phyloP scores from a whole-genome alignment of 2,888 invertebrate genomes.

The Thysanoteuthis rhombus region DNA sequence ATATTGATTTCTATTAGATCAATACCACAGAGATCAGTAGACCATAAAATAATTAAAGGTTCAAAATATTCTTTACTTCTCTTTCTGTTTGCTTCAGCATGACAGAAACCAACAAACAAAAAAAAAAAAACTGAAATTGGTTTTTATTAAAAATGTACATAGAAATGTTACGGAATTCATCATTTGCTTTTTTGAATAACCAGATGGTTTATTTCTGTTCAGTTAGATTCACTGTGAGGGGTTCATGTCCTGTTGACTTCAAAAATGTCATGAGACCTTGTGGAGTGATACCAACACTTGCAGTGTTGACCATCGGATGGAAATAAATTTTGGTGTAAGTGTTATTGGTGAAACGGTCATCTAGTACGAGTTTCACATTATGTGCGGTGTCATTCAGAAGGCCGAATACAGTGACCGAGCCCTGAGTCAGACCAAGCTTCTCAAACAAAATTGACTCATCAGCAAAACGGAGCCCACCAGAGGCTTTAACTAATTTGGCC shows the following conservation, averaged over 20 bases:
- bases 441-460: conserved; percentile 59
- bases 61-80: too few relatives aligned
- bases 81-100: too few relatives aligned
- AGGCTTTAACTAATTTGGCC: conserved; percentile 57
- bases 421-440: conserved; percentile 64
- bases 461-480: conserved; percentile 65
- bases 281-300: conserved; percentile 52
- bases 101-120: too few relatives aligned
- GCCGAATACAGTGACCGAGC: conserved; percentile 65
- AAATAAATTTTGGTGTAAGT: conserved; percentile 54
- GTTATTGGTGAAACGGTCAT: conserved; percentile 53
- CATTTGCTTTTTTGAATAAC: too few relatives aligned
- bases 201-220: background rate
- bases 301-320: conserved; percentile 65
- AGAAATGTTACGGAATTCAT: too few relatives aligned
- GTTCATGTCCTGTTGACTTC: conserved; percentile 49
- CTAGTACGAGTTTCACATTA: conserved; percentile 60
- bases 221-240: conserved; percentile 38
- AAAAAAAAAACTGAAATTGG: too few relatives aligned
- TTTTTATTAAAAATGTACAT: too few relatives aligned
- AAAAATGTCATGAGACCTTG: conserved; percentile 54
- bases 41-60: too few relatives aligned
- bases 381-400: conserved; percentile 61
- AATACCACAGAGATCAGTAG: too few relatives aligned
- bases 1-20: too few relatives aligned